Evolutionary conservation across 2,113 vertebrate species (phyloP).

Genomic region (Bungarus multicinctus): DNA sequence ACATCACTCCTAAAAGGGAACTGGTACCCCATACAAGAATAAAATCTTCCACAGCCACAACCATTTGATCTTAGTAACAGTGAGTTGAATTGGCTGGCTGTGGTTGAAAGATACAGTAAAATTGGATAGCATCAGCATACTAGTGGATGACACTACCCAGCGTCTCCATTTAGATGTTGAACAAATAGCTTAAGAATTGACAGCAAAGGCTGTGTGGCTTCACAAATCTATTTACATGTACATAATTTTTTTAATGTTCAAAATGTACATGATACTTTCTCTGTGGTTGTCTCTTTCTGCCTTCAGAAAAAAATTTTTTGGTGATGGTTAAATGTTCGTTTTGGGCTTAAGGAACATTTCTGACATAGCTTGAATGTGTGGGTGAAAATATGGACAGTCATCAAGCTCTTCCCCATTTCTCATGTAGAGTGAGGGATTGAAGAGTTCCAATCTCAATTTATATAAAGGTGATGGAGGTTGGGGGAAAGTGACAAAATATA

Average conservation of each 20-base stretch:
- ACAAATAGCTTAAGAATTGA: not conserved
- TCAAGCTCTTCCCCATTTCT: not conserved
- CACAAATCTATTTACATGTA: not conserved
- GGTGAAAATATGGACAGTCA: not conserved
- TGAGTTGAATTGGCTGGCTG: not conserved
- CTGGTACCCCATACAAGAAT: not conserved
- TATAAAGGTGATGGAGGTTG: not conserved
- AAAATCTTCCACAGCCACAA: not conserved
- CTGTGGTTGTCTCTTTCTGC: not conserved
- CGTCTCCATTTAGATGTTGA: not conserved
- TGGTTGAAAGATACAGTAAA: not conserved
- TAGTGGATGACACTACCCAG: not conserved
- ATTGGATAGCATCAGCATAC: not conserved
- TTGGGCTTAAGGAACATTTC: not conserved
- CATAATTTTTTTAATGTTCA: not conserved
- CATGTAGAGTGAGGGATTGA: not conserved
- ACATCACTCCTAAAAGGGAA: not conserved
- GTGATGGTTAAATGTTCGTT: not conserved
- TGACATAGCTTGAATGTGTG: not conserved
- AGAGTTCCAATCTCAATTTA: not conserved
- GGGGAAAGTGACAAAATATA: not conserved
- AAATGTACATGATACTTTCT: not conserved
- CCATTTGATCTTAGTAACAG: not conserved
- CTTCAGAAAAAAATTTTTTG: not conserved
- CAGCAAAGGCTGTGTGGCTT: not conserved